Evolutionary conservation across 2,797 vertebrate genomes (phyloP), one percentile per base, ranked within the genome.

Genomic region (Phoeniculus purpureus): DNA sequence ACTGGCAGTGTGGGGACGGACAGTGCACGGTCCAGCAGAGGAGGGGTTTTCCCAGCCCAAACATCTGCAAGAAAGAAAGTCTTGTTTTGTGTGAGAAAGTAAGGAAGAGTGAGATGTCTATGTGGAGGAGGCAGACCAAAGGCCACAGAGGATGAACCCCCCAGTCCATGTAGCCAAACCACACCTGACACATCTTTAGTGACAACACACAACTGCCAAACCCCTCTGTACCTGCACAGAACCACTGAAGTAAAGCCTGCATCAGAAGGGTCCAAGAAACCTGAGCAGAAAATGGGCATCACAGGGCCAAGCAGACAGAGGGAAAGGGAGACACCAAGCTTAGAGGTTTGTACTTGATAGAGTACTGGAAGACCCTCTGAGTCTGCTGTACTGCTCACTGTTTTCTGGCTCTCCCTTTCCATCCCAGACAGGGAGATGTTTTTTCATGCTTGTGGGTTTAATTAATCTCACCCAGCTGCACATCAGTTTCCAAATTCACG

Each of bases 11-110:
- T 52, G 37, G 23, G 32, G 66, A 78, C 73, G 48, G 50, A 7
- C 70, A 54, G 40, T n/a, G 45, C 34, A 70, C 40, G 75, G 67
- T 29, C 14, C 45, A 72, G 45, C 55, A 70, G 56, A 56, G n/a
- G 31, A 86, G 77, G 82, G 64, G 11, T 68, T 95, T 96, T 91
- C 87, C 89, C 76, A 87, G 74, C 8, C n/a, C 16, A 25, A 50
- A 84, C 64, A 85, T 83, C 66, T 87, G 80, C 77, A 76, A 68
- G 70, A 67, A 80, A 67, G 48, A 65, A 75, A 76, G 60, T 18
- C 3, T n/a, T 78, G 5, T 22, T 66, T 89, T 92, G 64, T 73
- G 32, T 91, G 82, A 80, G 85, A 93, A 94, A 93, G 43, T 9
- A 12, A 22, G 66, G 48, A 82, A 80, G 37, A 78, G 34, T 12